phyloP scores from a whole-genome alignment of 2,888 invertebrate genomes.

The Melieria omissa region DNA sequence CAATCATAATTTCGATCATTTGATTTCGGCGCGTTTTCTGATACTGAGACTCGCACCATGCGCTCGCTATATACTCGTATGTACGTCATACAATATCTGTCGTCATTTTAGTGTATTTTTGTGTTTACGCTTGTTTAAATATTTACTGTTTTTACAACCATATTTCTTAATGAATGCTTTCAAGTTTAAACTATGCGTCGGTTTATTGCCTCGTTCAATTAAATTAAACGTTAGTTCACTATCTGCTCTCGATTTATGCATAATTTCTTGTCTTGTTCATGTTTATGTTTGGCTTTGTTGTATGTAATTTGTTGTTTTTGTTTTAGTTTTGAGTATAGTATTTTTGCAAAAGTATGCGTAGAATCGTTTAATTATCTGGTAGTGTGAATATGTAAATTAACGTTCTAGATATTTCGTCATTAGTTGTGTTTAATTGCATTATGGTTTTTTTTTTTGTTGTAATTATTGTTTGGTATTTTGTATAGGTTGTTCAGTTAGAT shows the following conservation, averaged over 20 bases:
- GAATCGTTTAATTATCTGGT: not conserved
- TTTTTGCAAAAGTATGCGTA: not conserved
- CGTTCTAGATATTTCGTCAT: not conserved
- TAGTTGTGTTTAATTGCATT: no score
- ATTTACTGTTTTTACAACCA: slow-evolving; percentile 44
- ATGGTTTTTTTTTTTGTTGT: no score
- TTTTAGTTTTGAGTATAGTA: slow-evolving; percentile 1
- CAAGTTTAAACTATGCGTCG: slow-evolving; percentile 30
- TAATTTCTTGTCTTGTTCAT: slow-evolving; percentile 22
- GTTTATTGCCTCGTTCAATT: slow-evolving; percentile 28
- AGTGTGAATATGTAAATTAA: not conserved
- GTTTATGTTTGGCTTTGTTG: slow-evolving; percentile 36
- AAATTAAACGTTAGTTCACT: slow-evolving; percentile 35
- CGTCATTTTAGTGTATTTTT: slow-evolving; percentile 27
- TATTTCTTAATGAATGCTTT: slow-evolving; percentile 26
- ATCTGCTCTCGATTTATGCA: slow-evolving; percentile 26
- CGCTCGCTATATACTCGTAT: slow-evolving; percentile 34
- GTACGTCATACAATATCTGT: slow-evolving; percentile 20
- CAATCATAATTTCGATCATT: no score
- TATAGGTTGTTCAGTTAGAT: no score
- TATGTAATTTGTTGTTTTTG: slow-evolving; percentile 17
- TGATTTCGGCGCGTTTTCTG: no score
- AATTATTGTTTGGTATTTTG: no score
- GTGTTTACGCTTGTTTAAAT: slow-evolving; percentile 33
- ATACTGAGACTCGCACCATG: no score